Evolutionary conservation across 2,888 invertebrate species (phyloP), one percentile per base, ranked within the genome.

Genomic region (Pedicia rivosa): DNA sequence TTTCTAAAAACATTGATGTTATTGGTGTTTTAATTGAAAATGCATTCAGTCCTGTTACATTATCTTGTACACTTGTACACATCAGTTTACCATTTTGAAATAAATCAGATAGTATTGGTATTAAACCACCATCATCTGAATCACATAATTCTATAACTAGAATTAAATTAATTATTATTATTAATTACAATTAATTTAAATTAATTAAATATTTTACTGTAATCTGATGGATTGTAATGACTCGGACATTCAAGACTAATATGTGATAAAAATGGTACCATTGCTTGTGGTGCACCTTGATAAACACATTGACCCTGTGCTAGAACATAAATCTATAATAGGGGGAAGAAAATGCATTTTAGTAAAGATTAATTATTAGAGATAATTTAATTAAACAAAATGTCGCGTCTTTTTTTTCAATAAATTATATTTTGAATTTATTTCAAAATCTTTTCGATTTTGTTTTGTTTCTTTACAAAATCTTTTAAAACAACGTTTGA

Each of bases 181-280:
- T 10, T 27, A 12, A 10, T 24, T 24, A 24, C n/a, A n/a, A n/a
- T n/a, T n/a, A n/a, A n/a, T n/a, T n/a, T n/a, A n/a, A n/a, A n/a
- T n/a, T n/a, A n/a, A n/a, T n/a, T n/a, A n/a, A n/a, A n/a, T n/a
- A n/a, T n/a, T 70, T 67, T 56, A 76, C 76, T 70, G 46, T 69
- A 76, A 59, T 77, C 77, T 36, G 75, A 72, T n/a, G 77, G 77
- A 45, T 75, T 76, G 48, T 76, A 70, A 50, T 73, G 68, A 33
- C 62, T 62, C 0, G 77, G 77, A 43, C 77, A 77, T 9, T 65
- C 62, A 10, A 74, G 49, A 9, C 70, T 68, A 0, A 66, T 59
- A 39, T 65, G 60, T 3, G 64, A 57, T 36, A 77, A 48, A 46
- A 70, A 71, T 3, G 74, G 69, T 6, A 77, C 69, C 49, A 77